Evolutionary conservation across 2,797 vertebrate genomes (phyloP), one percentile per base, ranked within the genome.

Genomic region (Sebastes matsubarae): DNA sequence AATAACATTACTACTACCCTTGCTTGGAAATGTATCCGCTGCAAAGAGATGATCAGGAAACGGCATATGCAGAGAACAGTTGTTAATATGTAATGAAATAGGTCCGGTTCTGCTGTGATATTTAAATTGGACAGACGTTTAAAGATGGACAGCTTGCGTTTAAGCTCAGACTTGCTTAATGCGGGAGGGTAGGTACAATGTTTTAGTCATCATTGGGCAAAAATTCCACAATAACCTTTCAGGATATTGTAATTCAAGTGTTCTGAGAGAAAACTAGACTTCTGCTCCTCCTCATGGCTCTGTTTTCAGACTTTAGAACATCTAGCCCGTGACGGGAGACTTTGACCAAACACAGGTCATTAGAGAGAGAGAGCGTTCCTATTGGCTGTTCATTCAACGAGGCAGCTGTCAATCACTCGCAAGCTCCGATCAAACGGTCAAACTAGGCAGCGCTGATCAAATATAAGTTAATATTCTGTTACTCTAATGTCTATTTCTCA

Each of bases 1-100:
- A 94, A 95, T 94, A 95, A 93, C 88, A 88, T 89, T 82, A 87
- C 80, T 74, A 85, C 80, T 74, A 85, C 57, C 68, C 3, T 18
- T 25, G 74, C 76, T 72, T 34, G 27, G 22, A 64, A 72, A 63
- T 9, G 83, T 14, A 72, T 16, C 46, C 20, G 69, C 25, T 55
- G 58, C 55, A 84, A 69, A 82, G 67, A 65, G 83, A 78, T 75
- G 54, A 83, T 67, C 8, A 9, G 46, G 29, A 55, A 68, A 70
- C 61, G 64, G 64, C 7, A 78, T 68, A 88, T 66, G 42, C 52
- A 79, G 73, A 77, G 27, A 69, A 64, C 22, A 65, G 9, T 18
- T 50, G 7, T 57, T 68, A 24, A 11, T 68, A 68, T 66, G 71
- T 5, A 63, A 81, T 57, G 4, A 42, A 58, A 65, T 4, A 52